Base-by-base conservation (phyloP, 2,113 vertebrate species). In the Rhinogobius similis region DNA sequence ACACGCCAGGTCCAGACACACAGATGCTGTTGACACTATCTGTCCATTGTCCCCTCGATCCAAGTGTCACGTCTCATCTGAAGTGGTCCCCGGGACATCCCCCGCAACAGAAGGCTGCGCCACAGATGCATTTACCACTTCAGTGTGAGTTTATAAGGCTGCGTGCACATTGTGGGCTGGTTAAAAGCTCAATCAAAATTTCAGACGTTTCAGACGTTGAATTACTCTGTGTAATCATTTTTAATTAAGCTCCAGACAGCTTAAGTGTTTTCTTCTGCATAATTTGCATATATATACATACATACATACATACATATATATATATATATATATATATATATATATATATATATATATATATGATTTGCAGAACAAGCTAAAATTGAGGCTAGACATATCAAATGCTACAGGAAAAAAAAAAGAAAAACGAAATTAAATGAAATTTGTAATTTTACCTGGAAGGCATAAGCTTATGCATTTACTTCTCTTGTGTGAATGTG, bases 41-140 rank as follows among this genome's bases (percentile, higher is more conserved):
- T 80, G 78, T 79, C 86, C 75, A 76, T 89, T 90, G 84, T 91
- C 66, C 86, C 87, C 78, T 79, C 88, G 86, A 90, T 88, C 79
- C 83, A 79, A 1, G 75, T 87, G 89, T 89, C 88, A 81, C 84
- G 76, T 82, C 82, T 68, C 84, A 88, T 90, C 81, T 44, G 46
- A 69, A 62, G 77, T 77, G 79, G 83, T 86, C 83, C 59, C 61
- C 63, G n/a, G 24, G 76, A 79, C 76, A 63, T 26, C 55, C 10
- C 26, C 52, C 24, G 55, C 65, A 73, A 62, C 82, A 84, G 85
- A 78, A 68, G 67, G 76, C 75, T 41, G 64, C 1, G 23, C n/a
- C 39, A 9, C 72, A 43, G 43, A 62, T 55, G 23, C 53, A 59
- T 41, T 66, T 63, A 69, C 53, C 24, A 61, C 14, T 58, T 26